A percentile compares a stretch with the other conserved stretches of the same genome.
These are phyloP conservation scores for Drosophila parthenogenetica DNA, from an alignment of 2,888 invertebrate species.

Conservation along the genomic window DNA sequence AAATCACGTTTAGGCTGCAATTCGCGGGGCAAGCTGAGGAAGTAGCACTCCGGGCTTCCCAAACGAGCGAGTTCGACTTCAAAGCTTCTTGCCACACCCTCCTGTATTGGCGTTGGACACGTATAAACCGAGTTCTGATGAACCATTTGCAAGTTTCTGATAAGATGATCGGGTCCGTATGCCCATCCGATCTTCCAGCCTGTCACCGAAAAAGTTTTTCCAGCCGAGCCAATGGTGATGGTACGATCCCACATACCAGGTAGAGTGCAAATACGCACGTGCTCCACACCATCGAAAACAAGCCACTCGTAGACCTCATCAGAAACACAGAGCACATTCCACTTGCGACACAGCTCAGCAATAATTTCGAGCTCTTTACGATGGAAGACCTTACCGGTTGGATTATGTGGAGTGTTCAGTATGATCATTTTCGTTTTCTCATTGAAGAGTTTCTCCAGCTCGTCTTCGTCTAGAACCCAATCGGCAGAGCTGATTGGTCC, in stretches of 20 bases:
- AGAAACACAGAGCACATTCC: conserved; percentile 95
- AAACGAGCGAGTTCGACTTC: conserved; percentile 92
- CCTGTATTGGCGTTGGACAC: conserved; percentile 95
- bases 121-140: conserved; percentile 98
- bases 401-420: conserved; percentile 99
- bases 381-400: conserved; percentile 93
- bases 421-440: conserved; percentile 96
- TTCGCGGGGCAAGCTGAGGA: conserved; percentile 90
- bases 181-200: conserved; percentile 99
- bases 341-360: conserved; percentile 95
- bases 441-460: conserved; percentile 92
- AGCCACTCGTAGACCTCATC: conserved; percentile 99
- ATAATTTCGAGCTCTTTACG: conserved; percentile 90
- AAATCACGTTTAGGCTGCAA: conserved; percentile 92
- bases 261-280: conserved; percentile 97
- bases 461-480: conserved; percentile 94
- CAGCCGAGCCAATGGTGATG: conserved; percentile 98
- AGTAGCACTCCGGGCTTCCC: conserved; percentile 92
- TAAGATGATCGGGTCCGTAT: conserved; percentile 93
- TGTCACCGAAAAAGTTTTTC: conserved; percentile 98
- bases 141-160: conserved; percentile 92
- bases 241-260: conserved; percentile 99
- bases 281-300: conserved; percentile 92
- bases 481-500: conserved; percentile 89
- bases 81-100: conserved; percentile 95